Percentiles rank a stretch among this genome's conserved stretches.
phyloP scores from a whole-genome alignment of 1,140 invertebrate species.

The Drosophila sucinea region DNA sequence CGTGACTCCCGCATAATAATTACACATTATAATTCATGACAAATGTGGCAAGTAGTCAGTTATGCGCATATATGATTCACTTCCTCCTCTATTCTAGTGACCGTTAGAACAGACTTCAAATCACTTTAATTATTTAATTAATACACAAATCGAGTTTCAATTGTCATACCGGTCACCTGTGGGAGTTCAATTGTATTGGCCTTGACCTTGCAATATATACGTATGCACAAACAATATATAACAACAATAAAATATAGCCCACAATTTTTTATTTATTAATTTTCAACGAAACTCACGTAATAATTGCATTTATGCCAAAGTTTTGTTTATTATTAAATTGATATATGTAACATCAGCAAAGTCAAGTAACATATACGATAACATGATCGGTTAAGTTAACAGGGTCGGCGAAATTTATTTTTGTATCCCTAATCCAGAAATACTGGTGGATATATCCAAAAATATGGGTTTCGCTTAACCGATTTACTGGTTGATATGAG shows the following conservation, averaged over 20 bases:
- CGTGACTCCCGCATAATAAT: constrained; percentile 9
- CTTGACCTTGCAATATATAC: neutral
- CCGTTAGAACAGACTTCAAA: constrained; percentile 1
- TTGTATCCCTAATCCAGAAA: too few species aligned
- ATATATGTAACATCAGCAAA: neutral
- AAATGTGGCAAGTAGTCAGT: neutral
- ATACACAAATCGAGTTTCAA: neutral
- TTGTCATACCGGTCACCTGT: neutral
- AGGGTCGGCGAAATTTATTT: too few species aligned
- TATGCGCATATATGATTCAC: constrained; percentile 1
- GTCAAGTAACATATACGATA: neutral
- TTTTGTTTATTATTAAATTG: constrained; percentile 11
- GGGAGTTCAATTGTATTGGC: neutral
- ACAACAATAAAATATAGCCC: neutral
- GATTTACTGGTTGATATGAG: too few species aligned
- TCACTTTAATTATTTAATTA: constrained; percentile 2
- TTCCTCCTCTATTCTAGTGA: neutral
- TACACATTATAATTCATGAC: constrained; percentile 2
- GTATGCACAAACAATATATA: neutral
- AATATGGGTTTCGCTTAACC: too few species aligned
- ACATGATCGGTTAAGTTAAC: too few species aligned
- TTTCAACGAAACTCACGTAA: constrained; percentile 4
- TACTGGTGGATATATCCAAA: too few species aligned
- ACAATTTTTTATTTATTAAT: neutral
- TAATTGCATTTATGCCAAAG: constrained; percentile 9